phyloP scores from a whole-genome alignment of 2,888 invertebrate species.

The Anodontia alba region DNA sequence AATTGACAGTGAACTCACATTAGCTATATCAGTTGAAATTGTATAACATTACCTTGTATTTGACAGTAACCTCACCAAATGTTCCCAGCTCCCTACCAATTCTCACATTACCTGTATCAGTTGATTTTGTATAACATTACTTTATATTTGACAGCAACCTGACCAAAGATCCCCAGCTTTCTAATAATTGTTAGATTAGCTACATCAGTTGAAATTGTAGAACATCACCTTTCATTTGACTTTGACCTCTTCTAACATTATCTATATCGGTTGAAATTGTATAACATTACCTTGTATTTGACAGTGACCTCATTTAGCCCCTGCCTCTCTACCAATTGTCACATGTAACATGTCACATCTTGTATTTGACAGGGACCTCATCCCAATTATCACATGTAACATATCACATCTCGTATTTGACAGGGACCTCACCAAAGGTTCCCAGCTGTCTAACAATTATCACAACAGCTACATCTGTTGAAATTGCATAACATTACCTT shows the following conservation, averaged over 20 bases:
- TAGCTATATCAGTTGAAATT: no score
- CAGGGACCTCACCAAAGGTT: constrained; percentile 69
- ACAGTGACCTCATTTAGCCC: constrained; percentile 73
- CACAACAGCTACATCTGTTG: no score
- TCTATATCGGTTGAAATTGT: no score
- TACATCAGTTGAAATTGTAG: no score
- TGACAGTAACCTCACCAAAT: constrained; percentile 72
- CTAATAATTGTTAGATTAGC: no score
- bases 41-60: constrained; percentile 72
- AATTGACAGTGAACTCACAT: no score
- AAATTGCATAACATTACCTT: no score
- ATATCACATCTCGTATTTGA: constrained; percentile 73
- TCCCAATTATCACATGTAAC: constrained; percentile 60
- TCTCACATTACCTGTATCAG: constrained; percentile 39
- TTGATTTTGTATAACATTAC: background rate
- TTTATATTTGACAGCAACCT: no score
- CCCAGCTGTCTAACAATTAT: constrained; percentile 67
- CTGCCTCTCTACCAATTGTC: constrained; percentile 64
- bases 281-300: constrained; percentile 71
- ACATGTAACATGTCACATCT: constrained; percentile 26
- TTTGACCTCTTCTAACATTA: no score
- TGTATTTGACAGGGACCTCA: no score
- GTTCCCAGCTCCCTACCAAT: constrained; percentile 67
- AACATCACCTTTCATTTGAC: no score
- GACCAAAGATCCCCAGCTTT: no score